Conservation (phyloP, 2,888 invertebrate species). For the Dysmachus trigonus region DNA sequence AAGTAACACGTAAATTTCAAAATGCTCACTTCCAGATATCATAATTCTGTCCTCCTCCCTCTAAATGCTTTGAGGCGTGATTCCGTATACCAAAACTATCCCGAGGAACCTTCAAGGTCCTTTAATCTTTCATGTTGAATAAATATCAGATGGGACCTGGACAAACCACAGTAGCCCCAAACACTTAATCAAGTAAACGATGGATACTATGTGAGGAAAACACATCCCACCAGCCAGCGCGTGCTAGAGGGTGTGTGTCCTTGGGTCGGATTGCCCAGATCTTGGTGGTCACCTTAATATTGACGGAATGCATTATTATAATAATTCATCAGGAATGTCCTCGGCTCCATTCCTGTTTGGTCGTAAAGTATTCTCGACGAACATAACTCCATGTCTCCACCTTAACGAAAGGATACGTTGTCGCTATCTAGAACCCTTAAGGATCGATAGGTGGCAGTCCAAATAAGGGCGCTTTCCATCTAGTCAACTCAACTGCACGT, state of each 20-base stretch:
- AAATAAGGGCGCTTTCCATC: not conserved
- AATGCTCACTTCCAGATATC: conserved; percentile 56
- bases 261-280: not conserved
- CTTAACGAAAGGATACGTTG: not conserved
- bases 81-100: conserved; percentile 40
- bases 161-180: conserved; percentile 28
- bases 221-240: not conserved
- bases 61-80: conserved; percentile 57
- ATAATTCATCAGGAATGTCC: conserved; percentile 12
- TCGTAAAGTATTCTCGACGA: not conserved
- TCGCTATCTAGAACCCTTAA: not conserved
- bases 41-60: not conserved
- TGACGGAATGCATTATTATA: conserved; percentile 19
- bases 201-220: not conserved
- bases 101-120: conserved; percentile 10
- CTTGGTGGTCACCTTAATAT: not conserved
- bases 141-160: conserved; percentile 22
- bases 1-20: conserved; percentile 59
- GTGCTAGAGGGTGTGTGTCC: not conserved
- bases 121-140: conserved; percentile 28
- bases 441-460: not conserved
- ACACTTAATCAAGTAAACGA: conserved; percentile 19
- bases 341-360: not conserved
- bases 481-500: conserved; percentile 16
- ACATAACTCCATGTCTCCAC: not conserved